Percentiles rank a stretch among this genome's conserved stretches.
Evolutionary conservation across 1,140 invertebrate species (phyloP).

Genomic region (Brachionus manjavacas): DNA sequence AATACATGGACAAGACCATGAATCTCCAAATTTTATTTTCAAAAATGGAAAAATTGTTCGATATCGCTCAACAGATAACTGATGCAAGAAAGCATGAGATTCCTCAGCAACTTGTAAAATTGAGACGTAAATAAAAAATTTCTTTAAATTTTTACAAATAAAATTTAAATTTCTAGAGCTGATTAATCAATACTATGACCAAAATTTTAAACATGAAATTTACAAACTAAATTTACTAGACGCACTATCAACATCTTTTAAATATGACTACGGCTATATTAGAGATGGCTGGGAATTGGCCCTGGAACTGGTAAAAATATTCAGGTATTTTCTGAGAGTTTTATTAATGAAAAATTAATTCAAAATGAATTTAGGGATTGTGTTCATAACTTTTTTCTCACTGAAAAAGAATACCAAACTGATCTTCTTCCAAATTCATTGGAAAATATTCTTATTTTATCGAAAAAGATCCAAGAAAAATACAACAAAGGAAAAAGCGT

Average conservation of each 20-base stretch:
- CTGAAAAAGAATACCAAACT: conserved; percentile 17
- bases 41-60: conserved; percentile 18
- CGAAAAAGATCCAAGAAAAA: conserved; percentile 31
- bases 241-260: neutral
- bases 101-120: conserved; percentile 15
- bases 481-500: neutral
- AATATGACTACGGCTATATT: conserved; percentile 23
- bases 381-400: neutral
- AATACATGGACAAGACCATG: neutral
- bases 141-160: neutral
- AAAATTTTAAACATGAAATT: neutral
- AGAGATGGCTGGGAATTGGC: neutral
- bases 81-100: conserved; percentile 15
- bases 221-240: conserved; percentile 28
- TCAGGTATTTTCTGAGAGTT: neutral
- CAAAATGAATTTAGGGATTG: neutral
- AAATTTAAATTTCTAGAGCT: neutral
- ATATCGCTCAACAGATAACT: neutral
- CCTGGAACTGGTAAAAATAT: conserved; percentile 29
- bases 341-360: neutral
- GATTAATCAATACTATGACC: neutral
- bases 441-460: conserved; percentile 34
- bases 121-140: neutral
- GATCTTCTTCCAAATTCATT: neutral
- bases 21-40: neutral